phyloP scores from a whole-genome alignment of 2,888 invertebrate genomes.

The Germaria angustata region DNA sequence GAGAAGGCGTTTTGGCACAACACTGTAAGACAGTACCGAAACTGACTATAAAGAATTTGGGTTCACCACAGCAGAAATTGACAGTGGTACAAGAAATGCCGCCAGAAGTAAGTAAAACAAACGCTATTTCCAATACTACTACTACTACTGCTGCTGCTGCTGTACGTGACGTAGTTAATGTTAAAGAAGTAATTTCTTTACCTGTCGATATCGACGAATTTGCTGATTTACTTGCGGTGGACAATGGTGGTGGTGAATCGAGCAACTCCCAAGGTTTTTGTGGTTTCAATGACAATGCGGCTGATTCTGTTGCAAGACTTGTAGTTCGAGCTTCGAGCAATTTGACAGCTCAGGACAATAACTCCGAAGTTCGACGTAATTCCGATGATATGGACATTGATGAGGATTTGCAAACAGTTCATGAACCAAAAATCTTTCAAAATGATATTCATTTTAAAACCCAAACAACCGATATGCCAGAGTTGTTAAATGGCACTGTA shows the following conservation, averaged over 20 bases:
- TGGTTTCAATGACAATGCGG: constrained; percentile 70
- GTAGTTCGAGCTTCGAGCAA: constrained; percentile 14
- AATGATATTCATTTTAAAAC: constrained; percentile 70
- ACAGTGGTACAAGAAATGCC: constrained; percentile 78
- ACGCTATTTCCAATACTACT: background rate
- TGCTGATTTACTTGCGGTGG: constrained; percentile 67
- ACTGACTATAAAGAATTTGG: constrained; percentile 78
- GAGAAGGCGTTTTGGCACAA: constrained; percentile 36
- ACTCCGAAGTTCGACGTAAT: constrained; percentile 70
- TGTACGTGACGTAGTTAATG: background rate
- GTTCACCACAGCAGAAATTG: constrained; percentile 80
- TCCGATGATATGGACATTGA: constrained; percentile 79
- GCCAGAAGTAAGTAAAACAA: constrained; percentile 74
- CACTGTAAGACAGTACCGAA: constrained; percentile 75
- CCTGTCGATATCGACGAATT: constrained; percentile 50
- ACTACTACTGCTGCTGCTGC: background rate
- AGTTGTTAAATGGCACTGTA: constrained; percentile 39
- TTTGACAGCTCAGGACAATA: background rate
- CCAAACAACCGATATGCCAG: constrained; percentile 11
- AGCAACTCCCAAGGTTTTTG: constrained; percentile 74
- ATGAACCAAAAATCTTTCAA: constrained; percentile 77
- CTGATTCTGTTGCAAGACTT: constrained; percentile 54
- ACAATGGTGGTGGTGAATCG: constrained; percentile 72
- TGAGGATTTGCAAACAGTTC: constrained; percentile 74
- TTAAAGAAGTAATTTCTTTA: constrained; percentile 4